These are phyloP conservation scores for Nasalis larvatus DNA, from an alignment of 2,113 vertebrate species.

Conservation along the genomic window DNA sequence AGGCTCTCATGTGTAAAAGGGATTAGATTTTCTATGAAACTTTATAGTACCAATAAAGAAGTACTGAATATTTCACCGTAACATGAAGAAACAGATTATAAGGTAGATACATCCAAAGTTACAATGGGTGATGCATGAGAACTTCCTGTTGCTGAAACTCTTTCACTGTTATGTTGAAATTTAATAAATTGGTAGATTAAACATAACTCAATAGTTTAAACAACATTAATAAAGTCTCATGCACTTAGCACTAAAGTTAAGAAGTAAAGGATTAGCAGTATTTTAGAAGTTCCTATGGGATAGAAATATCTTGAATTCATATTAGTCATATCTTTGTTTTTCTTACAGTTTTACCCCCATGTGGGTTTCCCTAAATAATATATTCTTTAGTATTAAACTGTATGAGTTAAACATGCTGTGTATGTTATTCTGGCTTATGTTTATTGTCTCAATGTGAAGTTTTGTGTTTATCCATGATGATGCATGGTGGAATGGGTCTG, in stretches of 20 bases:
- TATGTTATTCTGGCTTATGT: background rate
- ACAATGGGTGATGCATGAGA: background rate
- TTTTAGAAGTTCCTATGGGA: background rate
- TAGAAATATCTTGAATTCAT: constrained; percentile 8
- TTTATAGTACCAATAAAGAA: constrained; percentile 19
- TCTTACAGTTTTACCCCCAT: background rate
- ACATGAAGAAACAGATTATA: constrained; percentile 14
- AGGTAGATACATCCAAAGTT: background rate
- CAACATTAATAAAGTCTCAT: background rate
- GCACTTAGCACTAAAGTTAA: background rate
- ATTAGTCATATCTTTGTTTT: background rate
- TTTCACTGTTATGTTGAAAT: background rate
- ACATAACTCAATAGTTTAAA: constrained; percentile 11
- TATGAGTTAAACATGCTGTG: background rate
- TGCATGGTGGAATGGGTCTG: background rate
- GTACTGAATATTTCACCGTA: background rate
- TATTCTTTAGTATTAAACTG: background rate
- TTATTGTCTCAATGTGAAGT: background rate
- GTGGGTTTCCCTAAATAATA: background rate
- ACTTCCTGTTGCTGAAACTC: background rate
- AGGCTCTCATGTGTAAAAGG: background rate
- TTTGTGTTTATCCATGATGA: background rate
- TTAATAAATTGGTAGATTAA: constrained; percentile 18
- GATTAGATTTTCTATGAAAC: constrained; percentile 46
- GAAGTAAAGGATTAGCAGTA: background rate